phyloP scores from a whole-genome alignment of 2,888 invertebrate species.

The Apamea crenata region DNA sequence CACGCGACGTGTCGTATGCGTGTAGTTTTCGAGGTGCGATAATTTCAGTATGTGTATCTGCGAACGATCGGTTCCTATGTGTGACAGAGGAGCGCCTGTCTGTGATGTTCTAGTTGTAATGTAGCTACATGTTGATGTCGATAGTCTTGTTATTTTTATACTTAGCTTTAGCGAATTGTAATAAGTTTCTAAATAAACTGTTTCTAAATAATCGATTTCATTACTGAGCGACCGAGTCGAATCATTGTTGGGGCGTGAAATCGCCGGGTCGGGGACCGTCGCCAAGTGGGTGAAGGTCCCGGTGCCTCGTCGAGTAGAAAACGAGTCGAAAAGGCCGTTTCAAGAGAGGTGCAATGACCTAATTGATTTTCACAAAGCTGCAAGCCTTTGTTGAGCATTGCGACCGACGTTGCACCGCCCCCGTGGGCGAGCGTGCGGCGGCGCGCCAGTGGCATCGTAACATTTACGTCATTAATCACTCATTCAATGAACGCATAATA shows the following conservation, averaged over 20 bases:
- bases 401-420: slow-evolving; percentile 37
- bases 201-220: slow-evolving; percentile 86
- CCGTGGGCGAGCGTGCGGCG: not conserved
- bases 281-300: slow-evolving; percentile 86
- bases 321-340: slow-evolving; percentile 71
- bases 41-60: slow-evolving; percentile 14
- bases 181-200: slow-evolving; percentile 88
- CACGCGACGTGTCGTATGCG: not conserved
- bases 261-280: slow-evolving; percentile 79
- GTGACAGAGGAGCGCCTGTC: slow-evolving; percentile 61
- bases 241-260: slow-evolving; percentile 81
- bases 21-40: not conserved
- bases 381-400: slow-evolving; percentile 43
- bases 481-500: slow-evolving; percentile 26
- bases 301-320: slow-evolving; percentile 77
- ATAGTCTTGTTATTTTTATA: slow-evolving; percentile 85
- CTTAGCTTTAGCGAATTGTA: slow-evolving; percentile 80
- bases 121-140: slow-evolving; percentile 67
- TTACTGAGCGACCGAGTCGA: slow-evolving; percentile 78
- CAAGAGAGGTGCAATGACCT: slow-evolving; percentile 77
- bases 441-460: slow-evolving; percentile 9
- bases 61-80: slow-evolving; percentile 24
- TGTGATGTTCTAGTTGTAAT: slow-evolving; percentile 82
- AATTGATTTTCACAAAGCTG: slow-evolving; percentile 69
- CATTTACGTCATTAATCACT: slow-evolving; percentile 34